These are phyloP conservation scores for Acanthosoma haemorrhoidale DNA, from an alignment of 2,888 invertebrate genomes.

Conservation along the genomic window DNA sequence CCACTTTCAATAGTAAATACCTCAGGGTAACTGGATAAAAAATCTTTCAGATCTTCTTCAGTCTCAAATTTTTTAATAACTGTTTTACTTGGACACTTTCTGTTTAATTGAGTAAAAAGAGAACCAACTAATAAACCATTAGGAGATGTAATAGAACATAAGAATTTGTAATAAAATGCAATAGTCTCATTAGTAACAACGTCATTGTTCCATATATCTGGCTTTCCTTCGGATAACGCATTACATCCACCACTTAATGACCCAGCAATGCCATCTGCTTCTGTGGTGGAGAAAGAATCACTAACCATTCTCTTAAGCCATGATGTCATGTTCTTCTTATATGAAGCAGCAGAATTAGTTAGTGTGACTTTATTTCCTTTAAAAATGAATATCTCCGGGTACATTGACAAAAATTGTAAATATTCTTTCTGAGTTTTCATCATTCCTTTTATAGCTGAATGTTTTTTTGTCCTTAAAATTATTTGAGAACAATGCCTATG, in stretches of 20 bases:
- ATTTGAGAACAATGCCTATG: no score
- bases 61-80: background rate
- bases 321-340: background rate
- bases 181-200: background rate
- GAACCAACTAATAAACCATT: background rate
- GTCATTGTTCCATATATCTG: background rate
- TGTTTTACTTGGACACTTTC: background rate
- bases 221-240: background rate
- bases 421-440: background rate
- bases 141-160: background rate
- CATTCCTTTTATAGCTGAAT: background rate
- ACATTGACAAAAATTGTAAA: background rate
- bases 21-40: background rate
- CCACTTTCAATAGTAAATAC: background rate
- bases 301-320: background rate
- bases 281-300: background rate
- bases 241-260: background rate
- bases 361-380: background rate
- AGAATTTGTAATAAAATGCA: background rate
- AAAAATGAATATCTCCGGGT: background rate
- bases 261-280: background rate
- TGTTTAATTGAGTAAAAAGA: background rate
- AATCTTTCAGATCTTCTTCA: background rate
- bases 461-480: no score
- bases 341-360: background rate